These are phyloP conservation scores for Atrichornis clamosus DNA, from an alignment of 2,113 vertebrate species.

Conservation along the genomic window DNA sequence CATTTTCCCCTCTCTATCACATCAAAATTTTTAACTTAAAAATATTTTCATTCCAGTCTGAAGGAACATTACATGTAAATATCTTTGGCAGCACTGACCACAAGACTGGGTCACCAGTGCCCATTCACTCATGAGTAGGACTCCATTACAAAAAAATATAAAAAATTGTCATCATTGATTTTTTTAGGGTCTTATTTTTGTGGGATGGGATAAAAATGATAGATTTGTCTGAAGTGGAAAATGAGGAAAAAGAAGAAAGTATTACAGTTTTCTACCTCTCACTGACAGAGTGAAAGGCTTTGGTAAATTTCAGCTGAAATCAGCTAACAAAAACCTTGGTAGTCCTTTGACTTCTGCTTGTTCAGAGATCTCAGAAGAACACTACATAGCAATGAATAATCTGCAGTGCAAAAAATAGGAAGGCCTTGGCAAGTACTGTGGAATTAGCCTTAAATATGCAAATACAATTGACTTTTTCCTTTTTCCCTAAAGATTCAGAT, in stretches of 20 bases:
- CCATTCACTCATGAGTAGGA: neutral
- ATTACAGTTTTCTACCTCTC: neutral
- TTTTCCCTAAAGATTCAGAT: neutral
- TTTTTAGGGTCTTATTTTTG: neutral
- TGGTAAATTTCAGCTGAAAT: neutral
- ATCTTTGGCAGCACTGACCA: neutral
- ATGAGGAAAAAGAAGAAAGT: neutral
- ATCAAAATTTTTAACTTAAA: neutral
- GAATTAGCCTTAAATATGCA: neutral
- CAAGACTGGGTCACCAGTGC: neutral
- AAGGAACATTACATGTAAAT: neutral
- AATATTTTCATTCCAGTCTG: neutral
- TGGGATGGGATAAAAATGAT: neutral
- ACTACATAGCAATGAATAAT: neutral
- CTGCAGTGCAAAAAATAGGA: neutral
- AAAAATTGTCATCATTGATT: neutral
- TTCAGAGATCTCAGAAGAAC: neutral
- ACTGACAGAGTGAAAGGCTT: neutral
- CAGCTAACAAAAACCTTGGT: neutral
- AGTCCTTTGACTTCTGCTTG: neutral
- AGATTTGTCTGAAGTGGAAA: neutral
- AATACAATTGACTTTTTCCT: neutral
- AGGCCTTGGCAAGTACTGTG: neutral
- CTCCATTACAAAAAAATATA: neutral
- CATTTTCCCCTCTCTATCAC: neutral